A percentile compares a stretch with the other conserved stretches of the same genome.
These are phyloP conservation scores for Pogona vitticeps DNA, from an alignment of 2,113 vertebrate genomes.

Conservation along the genomic window DNA sequence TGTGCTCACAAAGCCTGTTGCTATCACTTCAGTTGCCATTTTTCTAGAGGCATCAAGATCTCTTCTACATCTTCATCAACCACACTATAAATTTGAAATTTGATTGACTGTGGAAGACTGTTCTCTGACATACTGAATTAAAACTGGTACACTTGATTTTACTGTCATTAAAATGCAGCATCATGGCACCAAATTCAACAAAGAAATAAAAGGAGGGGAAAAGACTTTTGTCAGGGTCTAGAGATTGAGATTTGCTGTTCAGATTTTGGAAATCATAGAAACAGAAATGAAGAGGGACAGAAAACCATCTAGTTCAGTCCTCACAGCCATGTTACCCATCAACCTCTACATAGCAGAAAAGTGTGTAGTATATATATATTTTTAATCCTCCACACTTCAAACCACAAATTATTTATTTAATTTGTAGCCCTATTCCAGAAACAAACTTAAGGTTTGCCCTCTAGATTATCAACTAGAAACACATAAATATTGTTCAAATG, in stretches of 20 bases:
- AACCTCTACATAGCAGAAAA: no score
- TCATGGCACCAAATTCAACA: neutral
- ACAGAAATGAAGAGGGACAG: neutral
- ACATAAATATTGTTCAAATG: no score
- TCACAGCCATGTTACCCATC: no score
- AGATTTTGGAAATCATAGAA: neutral
- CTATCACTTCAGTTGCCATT: neutral
- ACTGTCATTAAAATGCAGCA: neutral
- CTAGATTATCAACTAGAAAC: no score
- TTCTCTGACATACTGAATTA: neutral
- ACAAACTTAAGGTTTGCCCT: no score
- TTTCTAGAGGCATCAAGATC: neutral
- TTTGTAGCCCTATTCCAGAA: no score
- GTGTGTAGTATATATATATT: no score
- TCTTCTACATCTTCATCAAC: neutral
- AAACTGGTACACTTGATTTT: neutral
- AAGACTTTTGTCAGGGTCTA: neutral
- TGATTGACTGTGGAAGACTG: neutral
- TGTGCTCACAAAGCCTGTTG: neutral
- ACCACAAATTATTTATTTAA: no score
- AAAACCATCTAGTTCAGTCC: no score
- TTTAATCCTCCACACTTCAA: no score
- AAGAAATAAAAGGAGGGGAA: neutral
- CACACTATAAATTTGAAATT: neutral
- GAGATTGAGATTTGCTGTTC: neutral